phyloP scores from a whole-genome alignment of 1,140 invertebrate genomes.

The Drosophila santomea region DNA sequence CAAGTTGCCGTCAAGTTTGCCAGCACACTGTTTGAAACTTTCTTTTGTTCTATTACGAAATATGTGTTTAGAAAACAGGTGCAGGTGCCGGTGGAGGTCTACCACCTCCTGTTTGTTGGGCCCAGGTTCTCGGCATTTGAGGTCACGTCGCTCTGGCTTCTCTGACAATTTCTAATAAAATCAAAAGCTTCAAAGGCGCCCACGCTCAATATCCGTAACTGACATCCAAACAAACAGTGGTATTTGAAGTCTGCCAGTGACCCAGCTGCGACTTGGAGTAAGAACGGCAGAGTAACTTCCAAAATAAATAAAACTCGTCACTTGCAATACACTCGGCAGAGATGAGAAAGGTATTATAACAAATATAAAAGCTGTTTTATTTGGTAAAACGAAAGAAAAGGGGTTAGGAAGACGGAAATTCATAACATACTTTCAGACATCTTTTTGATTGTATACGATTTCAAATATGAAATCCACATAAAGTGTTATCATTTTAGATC shows the following conservation, averaged over 20 bases:
- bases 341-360: constrained; percentile 10
- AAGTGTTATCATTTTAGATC: no score
- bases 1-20: constrained; percentile 26
- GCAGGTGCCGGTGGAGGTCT: not conserved
- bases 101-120: constrained; percentile 38
- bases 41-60: constrained; percentile 47
- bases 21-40: constrained; percentile 33
- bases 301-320: constrained; percentile 69
- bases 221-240: constrained; percentile 51
- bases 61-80: constrained; percentile 31
- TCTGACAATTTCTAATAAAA: constrained; percentile 79
- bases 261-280: constrained; percentile 37
- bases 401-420: no score
- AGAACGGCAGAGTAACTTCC: constrained; percentile 51
- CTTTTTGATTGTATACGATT: no score
- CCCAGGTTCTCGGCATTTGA: constrained; percentile 28
- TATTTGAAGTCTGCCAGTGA: constrained; percentile 36
- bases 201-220: constrained; percentile 69
- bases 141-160: constrained; percentile 52
- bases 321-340: constrained; percentile 48
- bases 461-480: no score
- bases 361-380: not conserved
- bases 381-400: not conserved
- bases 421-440: no score
- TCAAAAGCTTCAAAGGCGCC: constrained; percentile 70